These are phyloP conservation scores for Nemopilema nomurai DNA, from an alignment of 30 jellyfish, hydroid and myxozoan species.

Conservation along the genomic window DNA sequence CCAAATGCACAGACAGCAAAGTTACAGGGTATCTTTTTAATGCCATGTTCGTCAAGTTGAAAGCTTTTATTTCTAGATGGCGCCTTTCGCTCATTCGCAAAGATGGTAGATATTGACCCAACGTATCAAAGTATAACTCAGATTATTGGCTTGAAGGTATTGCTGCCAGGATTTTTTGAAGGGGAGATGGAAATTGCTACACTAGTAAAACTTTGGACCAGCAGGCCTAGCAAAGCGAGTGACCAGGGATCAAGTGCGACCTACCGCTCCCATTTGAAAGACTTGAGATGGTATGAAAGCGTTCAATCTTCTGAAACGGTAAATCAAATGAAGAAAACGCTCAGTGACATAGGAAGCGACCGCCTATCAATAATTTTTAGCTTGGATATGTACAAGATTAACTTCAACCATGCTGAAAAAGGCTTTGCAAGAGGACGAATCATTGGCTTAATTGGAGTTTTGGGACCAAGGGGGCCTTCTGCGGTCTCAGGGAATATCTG, in stretches of 20 bases:
- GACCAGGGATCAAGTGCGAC: conserved; percentile 18
- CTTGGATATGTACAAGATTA: conserved; percentile 3
- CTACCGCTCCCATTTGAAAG: conserved; percentile 30
- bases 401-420: neutral
- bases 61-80: conserved; percentile 25
- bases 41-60: too few relatives aligned
- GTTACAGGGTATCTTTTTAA: too few relatives aligned
- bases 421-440: conserved; percentile 44
- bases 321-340: conserved; percentile 32
- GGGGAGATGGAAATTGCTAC: conserved; percentile 55
- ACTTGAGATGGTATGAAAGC: conserved; percentile 16
- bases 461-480: conserved; percentile 52
- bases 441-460: conserved; percentile 53
- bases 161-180: conserved; percentile 42
- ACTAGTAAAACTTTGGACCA: conserved; percentile 29
- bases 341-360: conserved; percentile 15
- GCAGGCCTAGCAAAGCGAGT: conserved; percentile 7
- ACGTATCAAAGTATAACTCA: conserved; percentile 38
- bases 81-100: conserved; percentile 42
- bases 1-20: too few relatives aligned
- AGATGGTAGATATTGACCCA: conserved; percentile 52
- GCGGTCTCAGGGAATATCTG: conserved; percentile 1
- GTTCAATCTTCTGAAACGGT: conserved; percentile 11
- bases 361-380: conserved; percentile 33
- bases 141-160: conserved; percentile 34